phyloP scores from a whole-genome alignment of 2,888 invertebrate genomes.

The Chrysomela aeneicollis region DNA sequence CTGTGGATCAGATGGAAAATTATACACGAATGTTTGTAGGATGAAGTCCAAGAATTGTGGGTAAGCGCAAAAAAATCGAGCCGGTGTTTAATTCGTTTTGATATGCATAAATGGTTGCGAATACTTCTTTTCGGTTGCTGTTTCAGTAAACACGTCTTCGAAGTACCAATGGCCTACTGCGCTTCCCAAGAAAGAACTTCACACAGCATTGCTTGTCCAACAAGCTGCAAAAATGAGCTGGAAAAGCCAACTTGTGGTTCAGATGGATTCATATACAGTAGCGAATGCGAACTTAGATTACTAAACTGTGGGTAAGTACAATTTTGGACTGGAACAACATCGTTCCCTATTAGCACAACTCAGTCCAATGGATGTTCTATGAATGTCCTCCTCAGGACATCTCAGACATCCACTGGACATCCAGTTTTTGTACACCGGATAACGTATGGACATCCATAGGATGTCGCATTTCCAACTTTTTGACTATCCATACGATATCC shows the following conservation, averaged over 20 bases:
- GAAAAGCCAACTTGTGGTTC: slow-evolving; percentile 84
- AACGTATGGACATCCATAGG: no score
- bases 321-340: no score
- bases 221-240: slow-evolving; percentile 76
- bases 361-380: no score
- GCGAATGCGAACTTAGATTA: slow-evolving; percentile 88
- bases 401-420: no score
- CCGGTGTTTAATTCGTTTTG: no score
- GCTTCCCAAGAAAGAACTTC: slow-evolving; percentile 78
- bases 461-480: no score
- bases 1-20: slow-evolving; percentile 88
- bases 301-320: slow-evolving; percentile 85
- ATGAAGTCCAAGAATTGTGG: slow-evolving; percentile 95
- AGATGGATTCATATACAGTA: slow-evolving; percentile 87
- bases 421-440: no score
- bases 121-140: not conserved
- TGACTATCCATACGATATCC: no score
- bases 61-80: no score
- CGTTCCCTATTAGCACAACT: no score
- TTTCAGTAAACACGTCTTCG: slow-evolving; percentile 86
- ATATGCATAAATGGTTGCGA: no score
- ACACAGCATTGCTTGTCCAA: slow-evolving; percentile 70
- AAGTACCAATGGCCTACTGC: slow-evolving; percentile 90
- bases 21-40: slow-evolving; percentile 88
- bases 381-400: no score